Evolutionary conservation across 2,113 vertebrate species (phyloP).

Genomic region (Tychaedon coryphoeus): DNA sequence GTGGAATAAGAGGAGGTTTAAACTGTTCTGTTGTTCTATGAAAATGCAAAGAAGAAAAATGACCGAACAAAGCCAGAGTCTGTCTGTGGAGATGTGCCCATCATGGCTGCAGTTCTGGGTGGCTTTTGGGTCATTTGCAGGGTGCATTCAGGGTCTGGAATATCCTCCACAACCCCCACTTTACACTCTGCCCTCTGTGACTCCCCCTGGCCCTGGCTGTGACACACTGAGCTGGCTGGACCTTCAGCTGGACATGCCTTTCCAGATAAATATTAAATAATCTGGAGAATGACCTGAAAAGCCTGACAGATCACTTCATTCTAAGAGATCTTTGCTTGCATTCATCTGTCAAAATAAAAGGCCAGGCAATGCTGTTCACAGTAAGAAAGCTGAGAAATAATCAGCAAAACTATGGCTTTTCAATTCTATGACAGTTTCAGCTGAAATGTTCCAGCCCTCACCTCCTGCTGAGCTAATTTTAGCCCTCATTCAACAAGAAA

Average conservation of each 20-base stretch:
- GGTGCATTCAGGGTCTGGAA: not conserved
- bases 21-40: rapidly evolving
- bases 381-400: not conserved
- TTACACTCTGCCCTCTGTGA: rapidly evolving
- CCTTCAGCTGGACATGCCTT: not conserved
- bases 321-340: not conserved
- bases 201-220: not conserved
- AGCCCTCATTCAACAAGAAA: not conserved
- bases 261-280: not conserved
- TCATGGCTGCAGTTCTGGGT: not conserved
- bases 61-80: not conserved
- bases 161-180: rapidly evolving
- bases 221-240: not conserved
- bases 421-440: not conserved
- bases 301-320: not conserved
- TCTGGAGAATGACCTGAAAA: not conserved
- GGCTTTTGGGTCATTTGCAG: not conserved
- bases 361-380: not conserved
- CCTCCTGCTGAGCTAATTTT: slow-evolving; percentile 23
- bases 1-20: rapidly evolving
- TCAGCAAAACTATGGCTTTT: not conserved
- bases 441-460: not conserved
- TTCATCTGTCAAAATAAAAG: not conserved
- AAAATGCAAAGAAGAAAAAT: not conserved
- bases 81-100: not conserved